Evolutionary conservation across 2,888 invertebrate species (phyloP).

Genomic region (Phragmatobia fuliginosa): DNA sequence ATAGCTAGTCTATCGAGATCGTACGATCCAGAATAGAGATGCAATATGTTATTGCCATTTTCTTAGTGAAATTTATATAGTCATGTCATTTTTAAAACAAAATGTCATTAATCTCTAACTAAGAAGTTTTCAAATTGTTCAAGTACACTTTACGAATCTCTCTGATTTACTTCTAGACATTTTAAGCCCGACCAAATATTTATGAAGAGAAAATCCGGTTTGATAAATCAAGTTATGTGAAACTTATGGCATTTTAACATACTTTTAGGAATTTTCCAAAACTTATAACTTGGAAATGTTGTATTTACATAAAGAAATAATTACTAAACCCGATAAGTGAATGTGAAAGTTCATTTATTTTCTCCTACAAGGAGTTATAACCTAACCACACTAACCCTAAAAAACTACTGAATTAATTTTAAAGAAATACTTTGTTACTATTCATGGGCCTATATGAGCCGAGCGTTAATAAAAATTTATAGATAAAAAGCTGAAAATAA

Average conservation of each 20-base stretch:
- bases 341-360: too few relatives aligned
- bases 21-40: conserved; percentile 5
- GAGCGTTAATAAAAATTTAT: too few relatives aligned
- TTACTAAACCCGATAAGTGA: neutral
- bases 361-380: too few relatives aligned
- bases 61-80: conserved; percentile 24
- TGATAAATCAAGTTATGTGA: conserved; percentile 23
- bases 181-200: neutral
- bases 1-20: neutral
- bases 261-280: neutral
- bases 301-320: neutral
- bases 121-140: conserved; percentile 3
- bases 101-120: neutral
- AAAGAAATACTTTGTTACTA: too few relatives aligned
- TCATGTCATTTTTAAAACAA: conserved; percentile 14
- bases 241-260: conserved; percentile 22
- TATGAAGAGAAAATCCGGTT: conserved; percentile 35
- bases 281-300: neutral
- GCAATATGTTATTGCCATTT: conserved; percentile 9
- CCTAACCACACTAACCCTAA: too few relatives aligned
- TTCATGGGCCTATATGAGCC: too few relatives aligned
- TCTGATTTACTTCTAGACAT: neutral
- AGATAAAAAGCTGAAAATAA: too few relatives aligned
- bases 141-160: neutral
- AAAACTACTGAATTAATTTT: too few relatives aligned